Evolutionary conservation across 2,113 vertebrate genomes (phyloP), one percentile per base, ranked within the genome.

Genomic region (mouse (Mus musculus)): DNA sequence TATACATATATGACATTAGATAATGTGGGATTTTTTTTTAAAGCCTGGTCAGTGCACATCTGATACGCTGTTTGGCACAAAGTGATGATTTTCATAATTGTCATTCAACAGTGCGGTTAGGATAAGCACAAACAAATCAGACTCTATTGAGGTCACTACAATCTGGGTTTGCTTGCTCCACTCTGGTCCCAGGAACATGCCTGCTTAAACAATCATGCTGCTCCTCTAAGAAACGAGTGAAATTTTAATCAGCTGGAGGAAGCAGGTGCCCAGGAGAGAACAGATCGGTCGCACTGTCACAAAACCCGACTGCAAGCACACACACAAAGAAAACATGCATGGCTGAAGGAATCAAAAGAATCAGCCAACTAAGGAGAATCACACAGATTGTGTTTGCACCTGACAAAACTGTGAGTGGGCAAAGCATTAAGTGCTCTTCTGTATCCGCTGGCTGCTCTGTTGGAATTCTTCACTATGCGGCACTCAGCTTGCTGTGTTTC

Each of bases 241-340:
- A 93, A 95, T 96, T 98, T 98, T 97, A 98, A 98, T 96, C 96
- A 97, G 96, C 96, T 14, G n/a, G 95, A 95, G 97, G 97, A 96
- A 98, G 95, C 94, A 97, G 97, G 96, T 97, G 95, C 96, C 97
- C 87, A 56, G 95, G 94, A 97, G 96, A 98, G 94, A 94, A 91
- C 33, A 95, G 94, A 91, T 98, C 97, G 96, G 96, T 94, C 67
- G 89, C 94, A 93, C 96, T 97, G 96, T 93, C 95, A 90, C 92
- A 95, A 98, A 95, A 95, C 95, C 93, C 94, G 80, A 96, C 94
- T 95, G 95, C 77, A 63, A 89, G 56, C 95, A 92, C 90, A 95
- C 95, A 88, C 97, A 93, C 65, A 33, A 69, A 8, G 59, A 95
- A 80, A 89, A 93, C 95, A 96, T 26, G 28, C 61, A 71, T 16